Evolutionary conservation across 2,888 invertebrate species (phyloP), one percentile per base, ranked within the genome.

Genomic region (Catocala fraxini): DNA sequence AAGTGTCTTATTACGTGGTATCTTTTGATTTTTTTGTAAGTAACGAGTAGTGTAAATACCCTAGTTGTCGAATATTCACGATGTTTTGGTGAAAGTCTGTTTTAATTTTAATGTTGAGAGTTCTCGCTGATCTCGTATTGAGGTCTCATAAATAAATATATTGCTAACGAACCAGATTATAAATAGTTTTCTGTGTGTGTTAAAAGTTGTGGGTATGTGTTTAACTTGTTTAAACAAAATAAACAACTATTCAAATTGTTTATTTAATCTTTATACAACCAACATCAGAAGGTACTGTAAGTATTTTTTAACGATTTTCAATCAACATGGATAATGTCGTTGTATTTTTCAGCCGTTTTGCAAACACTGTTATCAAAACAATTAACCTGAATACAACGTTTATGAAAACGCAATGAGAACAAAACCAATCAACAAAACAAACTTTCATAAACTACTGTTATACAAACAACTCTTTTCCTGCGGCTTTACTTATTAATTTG

Each of bases 1-100:
- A 75, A 73, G 75, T 75, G 77, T 75, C 75, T 75, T 75, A 75
- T 68, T 65, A 57, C 42, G 76, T 76, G 75, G 77, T 76, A 68
- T 73, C 68, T 68, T 73, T 76, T 75, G 68, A 67, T 73, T 73
- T 68, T 39, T 60, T 64, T 51, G 73, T 75, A 65, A 76, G 73
- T 73, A 64, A 59, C 54, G 13, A 15, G 4, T 0, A 45, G n/a
- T 0, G 5, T 42, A 9, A 1, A 39, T 4, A 45, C 5, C 25
- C 4, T 25, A 45, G 6, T 45, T 45, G 45, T 12, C 9, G 13
- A 45, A 45, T 12, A 42, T 25, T 46, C 25, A 5, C 10, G 46
- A 46, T 46, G 46, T 46, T 13, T 15, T 46, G 15, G 15, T 46
- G 9, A 11, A 42, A 45, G 34, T 51, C 15, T n/a, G 43, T 51